Percentiles rank a stretch among this genome's conserved stretches.
These are phyloP conservation scores for Lepisosteus oculatus DNA, from an alignment of 2,113 vertebrate species.

Conservation along the genomic window DNA sequence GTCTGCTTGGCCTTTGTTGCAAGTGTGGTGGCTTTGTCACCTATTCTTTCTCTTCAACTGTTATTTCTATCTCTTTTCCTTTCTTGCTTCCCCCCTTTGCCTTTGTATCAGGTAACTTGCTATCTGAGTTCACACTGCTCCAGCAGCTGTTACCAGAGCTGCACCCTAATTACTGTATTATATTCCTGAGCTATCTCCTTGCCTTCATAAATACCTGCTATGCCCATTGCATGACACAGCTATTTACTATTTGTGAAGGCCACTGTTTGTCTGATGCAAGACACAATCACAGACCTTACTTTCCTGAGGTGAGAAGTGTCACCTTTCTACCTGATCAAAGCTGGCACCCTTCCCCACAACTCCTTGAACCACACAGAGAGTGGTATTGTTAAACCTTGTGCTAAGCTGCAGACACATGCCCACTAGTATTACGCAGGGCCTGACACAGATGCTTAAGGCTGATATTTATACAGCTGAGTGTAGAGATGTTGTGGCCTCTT, in stretches of 20 bases:
- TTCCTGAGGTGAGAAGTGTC: no score
- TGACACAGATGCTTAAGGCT: conserved; percentile 51
- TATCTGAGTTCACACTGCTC: neutral
- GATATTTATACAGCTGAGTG: conserved; percentile 45
- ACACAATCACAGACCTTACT: no score
- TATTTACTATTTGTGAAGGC: conserved; percentile 33
- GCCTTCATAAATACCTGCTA: conserved; percentile 38
- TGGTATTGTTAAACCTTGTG: no score
- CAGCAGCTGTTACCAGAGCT: conserved; percentile 43
- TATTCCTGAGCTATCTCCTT: conserved; percentile 43
- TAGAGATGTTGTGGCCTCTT: conserved; percentile 43
- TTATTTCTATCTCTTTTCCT: conserved; percentile 21
- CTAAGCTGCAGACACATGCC: neutral
- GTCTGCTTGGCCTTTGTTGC: no score
- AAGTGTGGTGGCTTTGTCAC: no score
- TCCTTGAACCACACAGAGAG: no score
- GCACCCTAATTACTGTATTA: conserved; percentile 50
- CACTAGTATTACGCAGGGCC: conserved; percentile 44
- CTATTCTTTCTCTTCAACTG: conserved; percentile 11
- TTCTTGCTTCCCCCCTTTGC: conserved; percentile 21
- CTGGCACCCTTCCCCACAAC: no score
- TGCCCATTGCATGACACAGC: conserved; percentile 39
- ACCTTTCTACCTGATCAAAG: no score
- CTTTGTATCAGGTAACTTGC: neutral
- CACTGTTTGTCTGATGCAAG: no score